Evolutionary conservation across 1,140 invertebrate genomes (phyloP).

Genomic region (Caenorhabditis remanei): DNA sequence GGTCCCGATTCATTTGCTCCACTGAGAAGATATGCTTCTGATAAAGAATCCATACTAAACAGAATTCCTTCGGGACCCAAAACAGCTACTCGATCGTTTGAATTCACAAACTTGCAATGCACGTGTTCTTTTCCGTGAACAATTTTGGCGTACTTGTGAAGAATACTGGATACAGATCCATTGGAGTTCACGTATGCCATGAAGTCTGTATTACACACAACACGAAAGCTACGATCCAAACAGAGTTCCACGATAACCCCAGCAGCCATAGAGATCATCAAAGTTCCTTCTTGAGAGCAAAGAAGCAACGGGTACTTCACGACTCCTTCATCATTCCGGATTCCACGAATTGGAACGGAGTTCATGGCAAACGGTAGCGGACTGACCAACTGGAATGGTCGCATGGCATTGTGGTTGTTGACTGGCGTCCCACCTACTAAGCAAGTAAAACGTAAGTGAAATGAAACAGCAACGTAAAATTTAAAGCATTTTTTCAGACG

Average conservation of each 20-base stretch:
- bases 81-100: constrained; percentile 60
- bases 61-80: constrained; percentile 58
- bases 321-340: neutral
- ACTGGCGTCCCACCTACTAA: neutral
- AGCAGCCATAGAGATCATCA: constrained; percentile 46
- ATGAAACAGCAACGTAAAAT: neutral
- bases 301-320: constrained; percentile 59
- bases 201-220: constrained; percentile 58
- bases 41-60: constrained; percentile 61
- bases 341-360: constrained; percentile 38
- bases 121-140: constrained; percentile 55
- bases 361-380: constrained; percentile 5
- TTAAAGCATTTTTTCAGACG: too few relatives aligned
- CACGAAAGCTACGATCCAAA: constrained; percentile 57
- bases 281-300: constrained; percentile 59
- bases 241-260: constrained; percentile 56
- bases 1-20: constrained; percentile 35
- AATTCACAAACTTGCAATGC: constrained; percentile 32
- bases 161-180: constrained; percentile 45
- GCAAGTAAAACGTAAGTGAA: neutral
- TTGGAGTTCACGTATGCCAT: constrained; percentile 51
- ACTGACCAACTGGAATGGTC: constrained; percentile 23
- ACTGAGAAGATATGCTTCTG: constrained; percentile 59
- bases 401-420: neutral
- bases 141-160: constrained; percentile 58